Conservation (phyloP, 2,888 invertebrate species). For the Blomia tropicalis region DNA sequence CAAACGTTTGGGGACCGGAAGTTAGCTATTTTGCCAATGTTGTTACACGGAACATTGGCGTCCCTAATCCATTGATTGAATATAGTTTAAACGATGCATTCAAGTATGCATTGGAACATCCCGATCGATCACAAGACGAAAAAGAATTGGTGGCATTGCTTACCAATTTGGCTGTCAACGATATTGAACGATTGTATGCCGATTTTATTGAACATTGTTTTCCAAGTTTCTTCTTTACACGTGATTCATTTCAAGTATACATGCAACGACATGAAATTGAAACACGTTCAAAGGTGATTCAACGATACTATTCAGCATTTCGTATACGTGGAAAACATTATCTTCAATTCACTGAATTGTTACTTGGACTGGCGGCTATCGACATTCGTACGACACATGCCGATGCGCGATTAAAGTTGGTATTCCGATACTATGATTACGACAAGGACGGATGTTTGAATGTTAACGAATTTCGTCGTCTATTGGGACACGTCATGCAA, state of each 20-base stretch:
- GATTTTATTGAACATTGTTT: conserved; percentile 24
- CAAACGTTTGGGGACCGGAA: conserved; percentile 26
- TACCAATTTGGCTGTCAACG: not conserved
- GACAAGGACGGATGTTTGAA: conserved; percentile 32
- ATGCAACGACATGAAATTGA: conserved; percentile 20
- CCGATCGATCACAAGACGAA: no score
- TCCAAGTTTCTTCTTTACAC: conserved; percentile 21
- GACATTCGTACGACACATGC: conserved; percentile 51
- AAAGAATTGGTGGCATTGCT: not conserved
- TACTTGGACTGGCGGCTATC: conserved; percentile 47
- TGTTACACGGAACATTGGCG: not conserved
- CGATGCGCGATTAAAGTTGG: conserved; percentile 49
- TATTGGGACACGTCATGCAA: not conserved
- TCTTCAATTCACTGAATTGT: conserved; percentile 37
- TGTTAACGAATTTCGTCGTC: not conserved
- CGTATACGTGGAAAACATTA: conserved; percentile 3
- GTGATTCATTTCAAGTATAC: conserved; percentile 21
- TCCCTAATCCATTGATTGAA: not conserved
- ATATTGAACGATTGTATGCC: conserved; percentile 12
- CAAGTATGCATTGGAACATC: no score
- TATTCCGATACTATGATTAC: conserved; percentile 45
- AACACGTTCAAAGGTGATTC: not conserved
- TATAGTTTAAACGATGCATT: conserved; percentile 13
- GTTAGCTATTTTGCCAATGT: conserved; percentile 12
- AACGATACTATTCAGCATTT: not conserved